Percentiles rank a stretch among this genome's conserved stretches.
These are phyloP conservation scores for Danaus chrysippus DNA, from an alignment of 2,888 invertebrate species.

Conservation along the genomic window DNA sequence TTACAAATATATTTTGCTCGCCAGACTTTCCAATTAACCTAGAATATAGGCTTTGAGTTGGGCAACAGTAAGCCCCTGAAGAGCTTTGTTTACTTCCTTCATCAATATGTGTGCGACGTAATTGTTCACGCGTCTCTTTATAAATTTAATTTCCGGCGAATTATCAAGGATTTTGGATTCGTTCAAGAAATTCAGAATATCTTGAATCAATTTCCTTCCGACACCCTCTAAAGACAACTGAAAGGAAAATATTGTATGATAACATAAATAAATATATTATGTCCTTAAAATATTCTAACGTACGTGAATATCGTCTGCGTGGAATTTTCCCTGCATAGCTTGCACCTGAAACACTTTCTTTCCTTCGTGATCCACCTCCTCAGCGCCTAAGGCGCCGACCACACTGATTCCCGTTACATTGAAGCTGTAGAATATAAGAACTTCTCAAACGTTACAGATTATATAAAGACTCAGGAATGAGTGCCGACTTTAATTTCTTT, in stretches of 20 bases:
- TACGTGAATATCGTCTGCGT: conserved; percentile 10
- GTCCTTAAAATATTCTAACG: background rate
- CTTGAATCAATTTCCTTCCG: conserved; percentile 6
- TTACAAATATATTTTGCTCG: background rate
- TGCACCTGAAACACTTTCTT: background rate
- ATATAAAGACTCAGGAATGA: too few species aligned
- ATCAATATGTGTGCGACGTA: conserved; percentile 12
- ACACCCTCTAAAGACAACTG: conserved; percentile 9
- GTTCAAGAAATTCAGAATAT: conserved; percentile 7
- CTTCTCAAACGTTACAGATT: too few species aligned
- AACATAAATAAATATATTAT: background rate
- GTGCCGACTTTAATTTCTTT: too few species aligned
- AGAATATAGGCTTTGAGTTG: conserved; percentile 23
- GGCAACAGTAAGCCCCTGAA: conserved; percentile 10
- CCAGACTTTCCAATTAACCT: background rate
- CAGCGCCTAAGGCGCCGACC: too few species aligned
- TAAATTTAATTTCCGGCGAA: background rate
- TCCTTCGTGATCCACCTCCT: background rate
- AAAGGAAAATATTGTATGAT: background rate
- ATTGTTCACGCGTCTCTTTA: conserved; percentile 6
- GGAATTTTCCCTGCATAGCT: background rate
- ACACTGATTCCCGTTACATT: too few species aligned
- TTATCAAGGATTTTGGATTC: background rate
- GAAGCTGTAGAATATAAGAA: too few species aligned
- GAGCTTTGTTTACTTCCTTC: conserved; percentile 16